Evolutionary conservation across 2,888 invertebrate genomes (phyloP), one percentile per base, ranked within the genome.

Genomic region (Taenaris catops): DNA sequence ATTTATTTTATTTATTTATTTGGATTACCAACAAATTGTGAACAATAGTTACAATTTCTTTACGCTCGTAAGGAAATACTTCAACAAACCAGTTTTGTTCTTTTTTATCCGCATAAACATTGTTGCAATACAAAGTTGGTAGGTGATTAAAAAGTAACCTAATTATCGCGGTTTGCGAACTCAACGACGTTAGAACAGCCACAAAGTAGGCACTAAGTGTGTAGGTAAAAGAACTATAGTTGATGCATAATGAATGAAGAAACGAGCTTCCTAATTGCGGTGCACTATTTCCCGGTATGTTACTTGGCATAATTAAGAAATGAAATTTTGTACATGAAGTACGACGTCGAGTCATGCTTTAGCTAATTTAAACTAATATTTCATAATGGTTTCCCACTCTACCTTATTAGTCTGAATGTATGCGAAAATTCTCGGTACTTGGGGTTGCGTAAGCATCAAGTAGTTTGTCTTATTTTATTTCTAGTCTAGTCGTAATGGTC

Each of bases 221-320:
- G 8, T 31, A 31, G 14, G 21, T 31, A 16, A 7, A 27, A 20
- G 18, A 28, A 16, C 25, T n/a, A 38, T 33, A 33, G 19, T 37
- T 29, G 17, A 18, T 35, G 32, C 26, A 21, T 25, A 37, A 34
- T 37, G 23, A 24, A 28, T 14, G 61, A 67, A 64, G 49, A 52
- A 47, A 48, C 44, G 46, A 47, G 28, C 14, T 52, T 55, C 55
- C 59, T 67, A 66, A 69, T 68, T 67, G 58, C 60, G 41, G 49
- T 49, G 41, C 44, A 62, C 54, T 63, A 60, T 62, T 65, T 64
- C 50, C 54, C 52, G 51, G 56, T 48, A 49, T 53, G 59, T 65
- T 64, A 63, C 68, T 64, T 60, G 54, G 44, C 55, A 55, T 70
- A 71, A 70, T 69, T 69, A 40, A 52, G 55, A 53, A 61, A 63